These are phyloP conservation scores for Natator depressus DNA, from an alignment of 2,113 vertebrate genomes.

Conservation along the genomic window DNA sequence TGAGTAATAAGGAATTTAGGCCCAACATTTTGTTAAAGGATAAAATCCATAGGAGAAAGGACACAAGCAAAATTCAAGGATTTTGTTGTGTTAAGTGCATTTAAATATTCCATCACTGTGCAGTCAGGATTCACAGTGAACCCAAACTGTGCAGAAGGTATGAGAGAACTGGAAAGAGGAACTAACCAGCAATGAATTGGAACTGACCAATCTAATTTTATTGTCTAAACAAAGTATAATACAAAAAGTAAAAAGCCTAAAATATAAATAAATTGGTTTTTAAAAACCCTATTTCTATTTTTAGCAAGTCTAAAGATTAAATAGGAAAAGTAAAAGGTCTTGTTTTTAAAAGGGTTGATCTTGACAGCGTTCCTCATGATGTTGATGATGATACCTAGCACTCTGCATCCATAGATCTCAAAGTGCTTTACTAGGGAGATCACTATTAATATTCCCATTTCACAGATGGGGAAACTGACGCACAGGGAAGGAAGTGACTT, in stretches of 20 bases:
- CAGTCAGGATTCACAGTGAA: background rate
- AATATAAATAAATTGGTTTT: background rate
- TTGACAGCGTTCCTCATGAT: accelerated
- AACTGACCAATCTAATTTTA: background rate
- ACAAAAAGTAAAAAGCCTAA: background rate
- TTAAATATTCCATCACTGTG: background rate
- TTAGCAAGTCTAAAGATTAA: background rate
- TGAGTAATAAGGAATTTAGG: background rate
- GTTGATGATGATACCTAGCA: background rate
- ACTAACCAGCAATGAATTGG: accelerated
- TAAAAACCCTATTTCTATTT: background rate
- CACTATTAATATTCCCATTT: background rate
- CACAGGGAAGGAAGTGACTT: background rate
- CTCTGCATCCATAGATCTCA: background rate
- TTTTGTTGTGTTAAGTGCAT: background rate
- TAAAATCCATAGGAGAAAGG: background rate
- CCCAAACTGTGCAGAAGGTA: background rate
- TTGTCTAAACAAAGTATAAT: background rate
- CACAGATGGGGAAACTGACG: background rate
- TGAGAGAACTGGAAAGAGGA: background rate
- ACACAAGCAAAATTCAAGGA: background rate
- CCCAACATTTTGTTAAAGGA: background rate
- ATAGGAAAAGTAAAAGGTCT: background rate
- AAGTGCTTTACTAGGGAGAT: background rate
- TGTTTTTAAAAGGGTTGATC: background rate